Evolutionary conservation across 2,888 invertebrate genomes (phyloP), one percentile per base, ranked within the genome.

Genomic region (Acrobasis repandana): DNA sequence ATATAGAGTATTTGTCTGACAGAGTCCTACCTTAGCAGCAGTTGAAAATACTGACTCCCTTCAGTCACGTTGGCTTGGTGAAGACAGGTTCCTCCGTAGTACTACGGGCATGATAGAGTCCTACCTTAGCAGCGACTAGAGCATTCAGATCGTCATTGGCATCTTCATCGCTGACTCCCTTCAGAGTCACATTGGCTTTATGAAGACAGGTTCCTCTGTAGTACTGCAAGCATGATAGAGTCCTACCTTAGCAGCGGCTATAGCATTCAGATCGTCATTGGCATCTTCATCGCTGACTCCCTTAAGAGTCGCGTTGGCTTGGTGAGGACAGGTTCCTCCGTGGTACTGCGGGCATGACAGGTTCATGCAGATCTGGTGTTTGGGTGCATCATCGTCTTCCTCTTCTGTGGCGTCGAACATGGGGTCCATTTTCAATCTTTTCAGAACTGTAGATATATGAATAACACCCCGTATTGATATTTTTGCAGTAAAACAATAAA

Each of bases 281-380:
- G 78, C 82, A 38, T 78, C 76, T 36, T 68, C 63, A 4, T 70
- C 70, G 10, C 66, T 68, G 14, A 73, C 77, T 2, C 73, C 47
- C 64, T 63, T 9, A 64, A 71, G 60, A 59, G 65, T 1, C 2
- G 20, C 9, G 51, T 49, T 14, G n/a, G 65, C 69, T 61, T 75
- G 67, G 0, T 74, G 68, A 0, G 75, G 74, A 51, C 83, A 82
- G 3, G 56, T 58, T 0, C 78, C 76, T 15, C 73, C 74, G 3
- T 65, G 59, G 75, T 86, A 86, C 69, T 77, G 72, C 0, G 85
- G 82, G 36, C 91, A 91, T 1, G 67, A 61, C 46, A 80, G 68
- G 75, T 92, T 89, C 75, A 92, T 68, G 67, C 91, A 92, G 61
- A 92, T 85, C 63, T 77, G 72, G 69, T 82, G 83, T 63, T 82